Evolutionary conservation across 2,888 invertebrate genomes (phyloP), one percentile per base, ranked within the genome.

Genomic region (Plagodis pulveraria): DNA sequence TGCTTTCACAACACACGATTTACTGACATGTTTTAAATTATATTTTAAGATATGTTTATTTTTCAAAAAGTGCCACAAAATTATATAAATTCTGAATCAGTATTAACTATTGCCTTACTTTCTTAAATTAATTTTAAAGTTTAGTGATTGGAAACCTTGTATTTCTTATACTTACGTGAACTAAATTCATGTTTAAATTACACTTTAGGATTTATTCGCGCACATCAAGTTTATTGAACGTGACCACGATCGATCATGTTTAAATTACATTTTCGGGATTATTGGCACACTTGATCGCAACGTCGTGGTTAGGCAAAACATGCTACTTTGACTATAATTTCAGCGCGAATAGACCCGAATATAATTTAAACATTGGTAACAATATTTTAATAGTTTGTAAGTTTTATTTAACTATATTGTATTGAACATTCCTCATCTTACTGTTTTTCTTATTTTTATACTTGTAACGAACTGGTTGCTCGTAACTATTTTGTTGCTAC

Each of bases 51-150:
- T 22, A 2, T 22, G 22, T 22, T 22, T 2, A 22, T 48, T 50
- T 43, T 22, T 35, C 42, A 50, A 50, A 52, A 52, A 68, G 76
- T 78, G 75, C 80, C 78, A 78, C 73, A 71, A 76, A 77, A 65
- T 69, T 66, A 63, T 62, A 63, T 50, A 67, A 51, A 52, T 66
- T 74, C 64, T 63, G 59, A 72, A 76, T 76, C 78, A 80, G 80
- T 80, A 80, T 80, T 80, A 79, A 64, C 65, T 51, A 69, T 74
- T 71, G 70, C 73, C 72, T 74, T 62, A 56, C 71, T 76, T 79
- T 78, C 76, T 76, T 79, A 78, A 48, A 50, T 60, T 64, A 58
- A 52, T 57, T 40, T 5, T 58, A 51, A 63, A 60, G 50, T 48
- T 56, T 57, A 47, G 55, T 51, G 38, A 58, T 62, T 60, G 51